phyloP scores from a whole-genome alignment of 2,113 vertebrate species.

The Callaeas wilsoni region DNA sequence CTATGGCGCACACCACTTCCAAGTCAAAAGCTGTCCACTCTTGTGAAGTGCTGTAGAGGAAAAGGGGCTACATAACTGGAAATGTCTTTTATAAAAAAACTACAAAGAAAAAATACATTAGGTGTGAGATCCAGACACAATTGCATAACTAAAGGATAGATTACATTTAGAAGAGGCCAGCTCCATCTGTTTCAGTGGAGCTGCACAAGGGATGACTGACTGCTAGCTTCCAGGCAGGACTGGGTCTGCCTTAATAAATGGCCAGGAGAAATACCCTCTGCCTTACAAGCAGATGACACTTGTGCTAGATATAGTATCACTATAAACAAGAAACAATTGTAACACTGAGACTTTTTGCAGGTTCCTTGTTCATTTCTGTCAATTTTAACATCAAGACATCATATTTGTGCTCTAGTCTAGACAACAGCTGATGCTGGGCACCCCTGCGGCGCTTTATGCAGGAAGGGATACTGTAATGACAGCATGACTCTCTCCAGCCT shows the following conservation, averaged over 20 bases:
- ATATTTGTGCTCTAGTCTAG: not conserved
- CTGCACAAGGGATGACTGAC: not conserved
- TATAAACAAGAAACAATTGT: not conserved
- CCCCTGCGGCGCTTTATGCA: not conserved
- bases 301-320: not conserved
- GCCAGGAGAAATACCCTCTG: not conserved
- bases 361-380: not conserved
- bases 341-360: not conserved
- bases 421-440: not conserved
- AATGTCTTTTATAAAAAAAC: not conserved
- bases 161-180: not conserved
- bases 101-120: not conserved
- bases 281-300: not conserved
- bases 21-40: not conserved
- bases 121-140: not conserved
- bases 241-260: not conserved
- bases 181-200: not conserved
- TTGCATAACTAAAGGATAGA: not conserved
- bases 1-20: not conserved
- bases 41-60: rapidly evolving
- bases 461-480: not conserved
- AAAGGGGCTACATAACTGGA: not conserved
- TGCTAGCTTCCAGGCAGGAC: not conserved
- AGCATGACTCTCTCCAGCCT: not conserved
- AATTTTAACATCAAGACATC: not conserved